These are phyloP conservation scores for Characodon lateralis DNA, from an alignment of 2,797 vertebrate genomes.

Conservation along the genomic window DNA sequence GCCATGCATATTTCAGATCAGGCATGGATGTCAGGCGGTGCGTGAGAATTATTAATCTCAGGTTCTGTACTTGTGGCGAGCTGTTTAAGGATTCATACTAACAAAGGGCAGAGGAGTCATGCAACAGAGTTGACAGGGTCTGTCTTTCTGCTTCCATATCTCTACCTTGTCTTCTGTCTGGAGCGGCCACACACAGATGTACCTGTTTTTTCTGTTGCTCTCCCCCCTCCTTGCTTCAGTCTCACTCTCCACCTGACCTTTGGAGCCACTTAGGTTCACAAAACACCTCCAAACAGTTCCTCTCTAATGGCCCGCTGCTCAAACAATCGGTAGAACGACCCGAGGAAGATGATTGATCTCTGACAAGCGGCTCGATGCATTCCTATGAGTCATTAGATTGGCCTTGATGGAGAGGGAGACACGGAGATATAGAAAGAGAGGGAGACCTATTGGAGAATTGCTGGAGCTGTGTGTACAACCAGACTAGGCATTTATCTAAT, in stretches of 20 bases:
- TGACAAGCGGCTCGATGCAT: constrained; percentile 84
- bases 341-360: constrained; percentile 87
- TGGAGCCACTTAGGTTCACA: constrained; percentile 85
- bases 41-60: constrained; percentile 85
- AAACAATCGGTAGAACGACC: constrained; percentile 84
- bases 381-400: constrained; percentile 85
- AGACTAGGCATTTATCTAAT: constrained; percentile 79
- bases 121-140: constrained; percentile 78
- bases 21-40: constrained; percentile 78
- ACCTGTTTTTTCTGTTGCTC: constrained; percentile 34
- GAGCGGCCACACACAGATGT: constrained; percentile 18
- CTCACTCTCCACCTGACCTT: constrained; percentile 80
- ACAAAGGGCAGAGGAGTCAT: constrained; percentile 84
- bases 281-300: constrained; percentile 86
- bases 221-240: constrained; percentile 48
- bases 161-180: constrained; percentile 57
- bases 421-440: constrained; percentile 52
- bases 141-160: constrained; percentile 60
- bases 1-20: constrained; percentile 82
- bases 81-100: constrained; percentile 85
- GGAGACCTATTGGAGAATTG: constrained; percentile 81
- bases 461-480: constrained; percentile 78
- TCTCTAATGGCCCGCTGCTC: constrained; percentile 85
- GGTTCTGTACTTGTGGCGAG: constrained; percentile 77
- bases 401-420: constrained; percentile 68